Percentiles rank a stretch among this genome's conserved stretches.
These are phyloP conservation scores for Metaphire vulgaris DNA, from an alignment of 1,140 invertebrate species.

Conservation along the genomic window DNA sequence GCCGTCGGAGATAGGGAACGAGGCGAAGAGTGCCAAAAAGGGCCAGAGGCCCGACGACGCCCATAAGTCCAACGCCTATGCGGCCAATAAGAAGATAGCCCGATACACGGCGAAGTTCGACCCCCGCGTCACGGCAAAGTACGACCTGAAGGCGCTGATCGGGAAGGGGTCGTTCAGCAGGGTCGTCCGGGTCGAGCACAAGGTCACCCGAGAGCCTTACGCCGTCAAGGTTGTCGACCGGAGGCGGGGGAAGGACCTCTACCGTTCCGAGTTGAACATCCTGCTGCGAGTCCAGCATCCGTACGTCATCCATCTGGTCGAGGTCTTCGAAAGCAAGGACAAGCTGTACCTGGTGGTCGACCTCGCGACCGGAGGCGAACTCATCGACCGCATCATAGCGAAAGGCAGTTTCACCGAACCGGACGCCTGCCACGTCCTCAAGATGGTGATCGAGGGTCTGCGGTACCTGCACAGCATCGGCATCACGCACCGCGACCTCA, in stretches of 20 bases:
- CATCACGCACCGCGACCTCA: slow-evolving; percentile 95
- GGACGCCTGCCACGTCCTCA: slow-evolving; percentile 81
- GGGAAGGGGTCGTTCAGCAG: slow-evolving; percentile 57
- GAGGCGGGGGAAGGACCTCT: slow-evolving; percentile 54
- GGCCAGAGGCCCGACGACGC: no score
- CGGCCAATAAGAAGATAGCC: not conserved
- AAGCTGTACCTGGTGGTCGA: slow-evolving; percentile 95
- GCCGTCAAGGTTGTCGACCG: slow-evolving; percentile 58
- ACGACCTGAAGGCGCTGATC: slow-evolving; percentile 57
- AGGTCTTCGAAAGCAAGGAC: slow-evolving; percentile 80
- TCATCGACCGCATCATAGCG: slow-evolving; percentile 91
- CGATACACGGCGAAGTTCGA: slow-evolving; percentile 52
- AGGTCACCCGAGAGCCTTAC: slow-evolving; percentile 56
- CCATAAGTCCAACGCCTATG: no score
- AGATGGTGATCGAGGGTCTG: slow-evolving; percentile 82
- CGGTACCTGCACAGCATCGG: slow-evolving; percentile 86
- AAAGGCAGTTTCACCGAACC: slow-evolving; percentile 86
- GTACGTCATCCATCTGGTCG: slow-evolving; percentile 85
- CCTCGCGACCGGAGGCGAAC: slow-evolving; percentile 85
- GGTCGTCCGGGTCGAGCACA: slow-evolving; percentile 56
- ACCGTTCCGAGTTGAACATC: slow-evolving; percentile 57
- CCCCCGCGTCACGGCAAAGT: slow-evolving; percentile 57
- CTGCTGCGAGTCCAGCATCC: slow-evolving; percentile 63
- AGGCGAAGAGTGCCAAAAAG: no score
- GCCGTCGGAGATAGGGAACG: no score